Conservation (phyloP, 2,113 vertebrate species). For the Onychorhynchus coronatus region DNA sequence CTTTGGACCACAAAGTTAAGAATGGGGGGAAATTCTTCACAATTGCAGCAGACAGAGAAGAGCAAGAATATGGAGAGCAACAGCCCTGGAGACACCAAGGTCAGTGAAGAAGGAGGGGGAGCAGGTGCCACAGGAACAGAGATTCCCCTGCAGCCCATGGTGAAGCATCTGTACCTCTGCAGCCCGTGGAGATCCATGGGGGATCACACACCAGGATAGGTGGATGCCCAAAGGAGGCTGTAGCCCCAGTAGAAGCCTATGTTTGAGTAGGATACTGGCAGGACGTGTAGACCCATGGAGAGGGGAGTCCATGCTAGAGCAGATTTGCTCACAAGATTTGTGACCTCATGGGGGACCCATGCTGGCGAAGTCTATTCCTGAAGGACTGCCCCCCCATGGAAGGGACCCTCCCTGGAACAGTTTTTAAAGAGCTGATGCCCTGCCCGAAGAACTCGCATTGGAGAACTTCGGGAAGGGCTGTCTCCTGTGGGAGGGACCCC, state of each 20-base stretch:
- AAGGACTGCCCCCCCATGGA: rapidly evolving
- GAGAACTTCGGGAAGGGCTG: not conserved
- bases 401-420: not conserved
- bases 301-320: not conserved
- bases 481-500: rapidly evolving
- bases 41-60: not conserved
- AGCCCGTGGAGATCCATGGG: rapidly evolving
- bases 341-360: not conserved
- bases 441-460: rapidly evolving
- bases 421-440: not conserved
- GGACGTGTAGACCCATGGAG: not conserved
- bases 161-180: not conserved
- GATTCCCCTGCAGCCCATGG: not conserved
- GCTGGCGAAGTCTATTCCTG: not conserved
- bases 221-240: not conserved
- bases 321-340: not conserved
- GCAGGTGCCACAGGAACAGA: not conserved
- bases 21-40: not conserved
- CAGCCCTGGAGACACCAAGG: not conserved
- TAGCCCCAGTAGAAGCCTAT: not conserved
- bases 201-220: not conserved
- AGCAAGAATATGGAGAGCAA: not conserved
- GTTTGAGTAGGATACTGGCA: not conserved
- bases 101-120: not conserved
- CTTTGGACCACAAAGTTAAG: not conserved